phyloP scores from a whole-genome alignment of 1,140 invertebrate genomes.

The Drosophila albomicans region DNA sequence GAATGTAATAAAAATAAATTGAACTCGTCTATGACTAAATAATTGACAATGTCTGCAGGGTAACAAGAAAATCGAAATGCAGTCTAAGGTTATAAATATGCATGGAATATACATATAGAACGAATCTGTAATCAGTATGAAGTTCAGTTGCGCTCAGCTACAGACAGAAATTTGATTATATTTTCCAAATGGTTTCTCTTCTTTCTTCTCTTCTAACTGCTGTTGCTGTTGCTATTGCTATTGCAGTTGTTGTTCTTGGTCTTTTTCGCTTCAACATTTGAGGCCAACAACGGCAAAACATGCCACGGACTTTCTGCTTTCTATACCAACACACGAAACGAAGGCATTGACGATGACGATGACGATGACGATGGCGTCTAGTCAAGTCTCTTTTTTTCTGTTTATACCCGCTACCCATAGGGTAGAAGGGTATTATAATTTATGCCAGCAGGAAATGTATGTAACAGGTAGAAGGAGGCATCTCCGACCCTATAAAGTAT shows the following conservation, averaged over 20 bases:
- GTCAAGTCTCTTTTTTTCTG: conserved; percentile 29
- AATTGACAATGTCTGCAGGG: conserved; percentile 2
- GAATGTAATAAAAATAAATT: background rate
- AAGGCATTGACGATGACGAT: conserved; percentile 33
- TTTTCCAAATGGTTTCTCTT: conserved; percentile 73
- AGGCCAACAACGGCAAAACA: conserved; percentile 55
- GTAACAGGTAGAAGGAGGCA: too few species aligned
- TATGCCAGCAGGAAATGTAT: too few species aligned
- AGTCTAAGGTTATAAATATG: conserved; percentile 63
- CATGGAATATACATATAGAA: conserved; percentile 55
- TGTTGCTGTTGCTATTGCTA: conserved; percentile 2
- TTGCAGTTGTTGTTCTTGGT: conserved; percentile 18
- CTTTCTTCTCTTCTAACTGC: conserved; percentile 19
- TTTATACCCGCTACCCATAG: too few species aligned
- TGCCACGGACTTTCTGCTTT: conserved; percentile 61
- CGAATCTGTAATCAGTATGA: conserved; percentile 37
- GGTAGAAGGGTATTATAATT: too few species aligned
- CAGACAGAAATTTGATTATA: conserved; percentile 67
- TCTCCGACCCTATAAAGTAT: too few species aligned
- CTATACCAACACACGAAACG: conserved; percentile 38
- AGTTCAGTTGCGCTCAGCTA: conserved; percentile 19
- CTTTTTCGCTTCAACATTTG: conserved; percentile 39
- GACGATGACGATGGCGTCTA: conserved; percentile 33
- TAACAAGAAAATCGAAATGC: conserved; percentile 24
- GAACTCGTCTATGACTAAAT: background rate